These are phyloP conservation scores for Mastacembelus armatus DNA, from an alignment of 2,797 vertebrate genomes.

Conservation along the genomic window DNA sequence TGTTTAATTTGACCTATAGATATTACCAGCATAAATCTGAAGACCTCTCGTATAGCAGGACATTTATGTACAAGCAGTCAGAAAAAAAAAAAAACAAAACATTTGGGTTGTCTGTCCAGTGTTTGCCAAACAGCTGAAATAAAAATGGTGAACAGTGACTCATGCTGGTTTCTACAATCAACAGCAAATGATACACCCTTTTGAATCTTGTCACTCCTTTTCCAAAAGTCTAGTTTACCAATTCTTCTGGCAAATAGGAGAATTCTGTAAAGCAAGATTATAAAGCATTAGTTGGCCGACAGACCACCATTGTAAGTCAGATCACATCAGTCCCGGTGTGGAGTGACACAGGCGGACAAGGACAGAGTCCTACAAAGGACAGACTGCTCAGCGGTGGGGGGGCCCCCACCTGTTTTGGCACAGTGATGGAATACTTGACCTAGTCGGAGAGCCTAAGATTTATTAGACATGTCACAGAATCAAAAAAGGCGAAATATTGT, in stretches of 20 bases:
- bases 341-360: slow-evolving; percentile 79
- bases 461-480: slow-evolving; percentile 70
- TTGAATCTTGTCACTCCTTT: slow-evolving; percentile 8
- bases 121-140: slow-evolving; percentile 48
- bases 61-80: slow-evolving; percentile 24
- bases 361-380: slow-evolving; percentile 76
- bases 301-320: slow-evolving; percentile 75
- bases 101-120: slow-evolving; percentile 41
- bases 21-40: slow-evolving; percentile 1
- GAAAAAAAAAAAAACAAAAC: slow-evolving; percentile 15
- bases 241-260: slow-evolving; percentile 41
- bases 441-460: slow-evolving; percentile 67
- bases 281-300: slow-evolving; percentile 59
- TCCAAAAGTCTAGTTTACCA: slow-evolving; percentile 25
- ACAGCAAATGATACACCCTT: not conserved
- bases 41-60: not conserved
- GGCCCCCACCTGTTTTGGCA: slow-evolving; percentile 67
- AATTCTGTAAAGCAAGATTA: slow-evolving; percentile 66
- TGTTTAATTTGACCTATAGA: not conserved
- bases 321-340: slow-evolving; percentile 75
- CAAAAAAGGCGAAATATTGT: slow-evolving; percentile 54
- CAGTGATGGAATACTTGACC: slow-evolving; percentile 74
- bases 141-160: slow-evolving; percentile 47
- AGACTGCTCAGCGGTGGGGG: slow-evolving; percentile 55
- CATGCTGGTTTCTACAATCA: slow-evolving; percentile 34